Base-by-base conservation (phyloP, 2,888 invertebrate genomes). In the Drosophila kanekoi region DNA sequence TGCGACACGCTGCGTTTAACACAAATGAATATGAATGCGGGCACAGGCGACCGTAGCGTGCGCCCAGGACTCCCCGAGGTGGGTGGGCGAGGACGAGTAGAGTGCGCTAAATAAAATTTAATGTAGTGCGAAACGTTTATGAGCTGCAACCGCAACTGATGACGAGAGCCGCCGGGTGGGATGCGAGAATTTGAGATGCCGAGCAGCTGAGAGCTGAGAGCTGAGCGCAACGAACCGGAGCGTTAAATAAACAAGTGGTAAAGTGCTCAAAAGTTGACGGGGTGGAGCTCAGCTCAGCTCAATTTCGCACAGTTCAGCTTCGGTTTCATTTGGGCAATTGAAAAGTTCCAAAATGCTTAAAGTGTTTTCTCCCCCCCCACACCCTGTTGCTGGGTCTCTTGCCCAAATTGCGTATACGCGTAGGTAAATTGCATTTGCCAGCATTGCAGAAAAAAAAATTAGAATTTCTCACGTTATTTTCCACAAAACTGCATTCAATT, bases 101-200 rank as follows among this genome's bases (percentile, higher is more conserved):
- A 73, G 64, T 78, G 79, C 49, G 72, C 88, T 87, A 82, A 85
- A 84, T 85, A 87, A 85, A 85, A 88, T 85, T 85, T 87, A 88
- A 85, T 85, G 85, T 86, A 86, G 88, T 85, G 85, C 87, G 81
- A 85, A 85, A 88, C 88, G 88, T 85, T 85, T 85, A 85, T 88
- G 87, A 88, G 87, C 84, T 83, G 87, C 84, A 84, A 80, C 88
- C 86, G 74, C 83, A 87, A 61, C 76, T 70, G 82, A 63, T 62
- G 79, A 81, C 62, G 85, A 70, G 75, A 54, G 59, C 78, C 45
- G 54, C 37, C 38, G 60, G 57, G 35, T 40, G 62, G n/a, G 32
- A 33, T 28, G 63, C 16, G 37, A 49, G 45, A 48, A 23, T 20
- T 18, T n/a, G 48, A 49, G 49, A 53, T 59, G 76, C 65, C 40